A percentile compares a stretch with the other conserved stretches of the same genome.
These are phyloP conservation scores for Odontamblyopus lacepedii DNA, from an alignment of 2,797 vertebrate genomes.

Conservation along the genomic window DNA sequence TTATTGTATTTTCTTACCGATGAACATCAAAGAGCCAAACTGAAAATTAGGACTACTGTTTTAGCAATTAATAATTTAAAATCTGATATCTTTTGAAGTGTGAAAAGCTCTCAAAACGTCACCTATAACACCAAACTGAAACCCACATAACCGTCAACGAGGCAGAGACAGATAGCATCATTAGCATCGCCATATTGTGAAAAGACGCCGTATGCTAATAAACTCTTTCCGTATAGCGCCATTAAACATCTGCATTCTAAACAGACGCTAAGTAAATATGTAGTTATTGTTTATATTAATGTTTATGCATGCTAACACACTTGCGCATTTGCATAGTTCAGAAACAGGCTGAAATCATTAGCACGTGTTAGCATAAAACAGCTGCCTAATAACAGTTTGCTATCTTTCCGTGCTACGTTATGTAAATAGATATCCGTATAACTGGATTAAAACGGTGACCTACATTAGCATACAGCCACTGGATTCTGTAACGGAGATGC, in stretches of 20 bases:
- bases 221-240: neutral
- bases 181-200: neutral
- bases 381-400: neutral
- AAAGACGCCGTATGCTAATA: neutral
- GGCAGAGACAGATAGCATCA: neutral
- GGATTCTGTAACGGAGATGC: neutral
- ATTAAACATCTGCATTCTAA: neutral
- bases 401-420: neutral
- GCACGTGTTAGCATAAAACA: neutral
- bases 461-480: neutral
- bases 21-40: no score
- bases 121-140: no score
- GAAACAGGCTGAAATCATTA: neutral
- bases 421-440: neutral
- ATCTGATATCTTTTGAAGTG: no score
- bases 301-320: neutral
- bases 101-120: no score
- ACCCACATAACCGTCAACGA: neutral
- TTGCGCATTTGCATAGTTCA: neutral
- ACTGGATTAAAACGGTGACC: neutral
- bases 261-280: neutral
- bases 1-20: no score
- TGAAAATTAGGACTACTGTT: no score
- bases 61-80: no score
- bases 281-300: neutral